phyloP scores from a whole-genome alignment of 1,140 invertebrate species.

The Brachionus koreanus region DNA sequence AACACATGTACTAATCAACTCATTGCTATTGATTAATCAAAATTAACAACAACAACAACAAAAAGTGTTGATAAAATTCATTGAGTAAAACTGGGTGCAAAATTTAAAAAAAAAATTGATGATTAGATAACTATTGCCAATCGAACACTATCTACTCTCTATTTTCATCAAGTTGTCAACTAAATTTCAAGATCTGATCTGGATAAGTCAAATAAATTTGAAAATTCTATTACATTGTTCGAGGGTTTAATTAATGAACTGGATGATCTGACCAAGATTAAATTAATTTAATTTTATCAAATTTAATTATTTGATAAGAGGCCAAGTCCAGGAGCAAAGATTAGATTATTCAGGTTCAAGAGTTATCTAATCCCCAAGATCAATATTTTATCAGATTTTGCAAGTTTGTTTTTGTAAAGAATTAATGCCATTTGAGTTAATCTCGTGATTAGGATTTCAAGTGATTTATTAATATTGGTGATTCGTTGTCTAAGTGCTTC shows the following conservation, averaged over 20 bases:
- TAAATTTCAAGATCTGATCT: background rate
- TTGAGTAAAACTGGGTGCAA: background rate
- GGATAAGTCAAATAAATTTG: background rate
- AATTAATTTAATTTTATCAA: background rate
- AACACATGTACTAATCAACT: background rate
- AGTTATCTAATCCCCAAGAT: slow-evolving; percentile 11
- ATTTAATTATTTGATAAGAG: background rate
- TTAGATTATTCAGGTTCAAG: background rate
- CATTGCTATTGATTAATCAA: background rate
- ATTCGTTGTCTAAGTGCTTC: background rate
- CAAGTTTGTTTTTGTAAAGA: background rate
- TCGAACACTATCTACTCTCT: background rate
- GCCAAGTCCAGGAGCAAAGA: background rate
- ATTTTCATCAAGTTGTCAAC: background rate
- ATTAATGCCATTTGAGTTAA: slow-evolving; percentile 2
- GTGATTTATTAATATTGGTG: background rate
- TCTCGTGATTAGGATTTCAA: background rate
- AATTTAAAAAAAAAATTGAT: background rate
- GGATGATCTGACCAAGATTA: background rate
- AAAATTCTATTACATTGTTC: background rate
- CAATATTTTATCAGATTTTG: slow-evolving; percentile 2
- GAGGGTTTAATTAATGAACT: background rate
- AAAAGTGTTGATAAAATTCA: background rate
- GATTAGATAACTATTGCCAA: background rate
- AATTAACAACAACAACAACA: too few species aligned